A percentile compares a stretch with the other conserved stretches of the same genome.
phyloP scores from a whole-genome alignment of 2,797 vertebrate species.

The Chrysocyon brachyurus region DNA sequence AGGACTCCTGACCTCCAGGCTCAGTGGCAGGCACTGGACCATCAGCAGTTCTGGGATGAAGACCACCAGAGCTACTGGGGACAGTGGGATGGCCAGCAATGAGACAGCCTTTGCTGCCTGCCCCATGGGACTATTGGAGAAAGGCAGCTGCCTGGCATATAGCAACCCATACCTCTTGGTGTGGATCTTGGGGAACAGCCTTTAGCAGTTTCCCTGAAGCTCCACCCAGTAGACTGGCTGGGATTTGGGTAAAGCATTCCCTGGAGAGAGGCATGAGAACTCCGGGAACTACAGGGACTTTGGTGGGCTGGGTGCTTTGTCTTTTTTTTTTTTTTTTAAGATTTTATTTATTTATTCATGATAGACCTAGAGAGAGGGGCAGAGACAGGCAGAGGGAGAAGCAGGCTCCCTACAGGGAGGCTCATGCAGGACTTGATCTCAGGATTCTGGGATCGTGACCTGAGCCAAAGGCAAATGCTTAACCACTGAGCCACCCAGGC shows the following conservation, averaged over 20 bases:
- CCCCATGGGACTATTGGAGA: background rate
- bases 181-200: background rate
- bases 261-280: background rate
- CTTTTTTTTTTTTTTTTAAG: too few species aligned
- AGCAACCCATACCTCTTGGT: background rate
- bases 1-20: background rate
- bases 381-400: too few species aligned
- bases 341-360: too few species aligned
- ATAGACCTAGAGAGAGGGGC: too few species aligned
- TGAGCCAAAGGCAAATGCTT: too few species aligned
- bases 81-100: fast-evolving
- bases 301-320: background rate
- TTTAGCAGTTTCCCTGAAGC: background rate
- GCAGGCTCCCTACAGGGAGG: too few species aligned
- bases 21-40: background rate
- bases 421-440: too few species aligned
- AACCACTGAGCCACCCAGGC: too few species aligned
- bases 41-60: background rate
- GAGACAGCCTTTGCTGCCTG: background rate
- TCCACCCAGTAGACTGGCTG: background rate
- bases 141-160: background rate
- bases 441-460: too few species aligned
- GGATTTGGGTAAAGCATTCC: background rate
- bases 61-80: background rate
- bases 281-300: background rate